A percentile compares a stretch with the other conserved stretches of the same genome.
phyloP scores from a whole-genome alignment of 2,888 invertebrate species.

The Drosophila sordidula region DNA sequence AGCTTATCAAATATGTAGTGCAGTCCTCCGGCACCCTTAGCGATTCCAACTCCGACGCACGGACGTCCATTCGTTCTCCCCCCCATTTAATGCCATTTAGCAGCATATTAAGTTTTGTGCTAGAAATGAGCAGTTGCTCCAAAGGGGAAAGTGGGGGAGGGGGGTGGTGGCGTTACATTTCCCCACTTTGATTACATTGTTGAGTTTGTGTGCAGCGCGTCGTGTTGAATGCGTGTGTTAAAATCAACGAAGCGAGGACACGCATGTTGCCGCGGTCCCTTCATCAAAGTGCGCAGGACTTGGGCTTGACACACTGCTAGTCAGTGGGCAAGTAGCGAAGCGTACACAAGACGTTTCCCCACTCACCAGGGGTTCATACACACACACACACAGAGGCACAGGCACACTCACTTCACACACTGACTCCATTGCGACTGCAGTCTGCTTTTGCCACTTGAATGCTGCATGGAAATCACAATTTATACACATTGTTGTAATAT shows the following conservation, averaged over 20 bases:
- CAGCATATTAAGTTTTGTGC: conserved; percentile 80
- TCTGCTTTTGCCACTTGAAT: conserved; percentile 65
- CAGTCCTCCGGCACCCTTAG: conserved; percentile 25
- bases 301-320: conserved; percentile 60
- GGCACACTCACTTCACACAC: conserved; percentile 41
- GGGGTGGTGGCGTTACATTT: conserved; percentile 1
- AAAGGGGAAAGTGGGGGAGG: too few relatives aligned
- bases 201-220: conserved; percentile 26
- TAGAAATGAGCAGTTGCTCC: conserved; percentile 72
- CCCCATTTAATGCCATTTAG: conserved; percentile 75
- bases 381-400: conserved; percentile 2
- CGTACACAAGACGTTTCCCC: conserved; percentile 49
- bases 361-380: conserved; percentile 44
- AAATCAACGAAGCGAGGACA: conserved; percentile 63
- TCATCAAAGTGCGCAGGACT: conserved; percentile 16
- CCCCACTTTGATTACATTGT: conserved; percentile 65
- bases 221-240: conserved; percentile 71
- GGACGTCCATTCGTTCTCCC: conserved; percentile 4
- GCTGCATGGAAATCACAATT: conserved; percentile 76
- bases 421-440: conserved; percentile 63
- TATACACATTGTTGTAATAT: conserved; percentile 81
- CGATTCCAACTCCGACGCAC: not conserved
- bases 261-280: conserved; percentile 56
- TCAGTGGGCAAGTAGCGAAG: conserved; percentile 61
- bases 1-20: conserved; percentile 70